These are phyloP conservation scores for Pseudomyrmex flavicornis DNA, from an alignment of 1,140 invertebrate species.

Conservation along the genomic window DNA sequence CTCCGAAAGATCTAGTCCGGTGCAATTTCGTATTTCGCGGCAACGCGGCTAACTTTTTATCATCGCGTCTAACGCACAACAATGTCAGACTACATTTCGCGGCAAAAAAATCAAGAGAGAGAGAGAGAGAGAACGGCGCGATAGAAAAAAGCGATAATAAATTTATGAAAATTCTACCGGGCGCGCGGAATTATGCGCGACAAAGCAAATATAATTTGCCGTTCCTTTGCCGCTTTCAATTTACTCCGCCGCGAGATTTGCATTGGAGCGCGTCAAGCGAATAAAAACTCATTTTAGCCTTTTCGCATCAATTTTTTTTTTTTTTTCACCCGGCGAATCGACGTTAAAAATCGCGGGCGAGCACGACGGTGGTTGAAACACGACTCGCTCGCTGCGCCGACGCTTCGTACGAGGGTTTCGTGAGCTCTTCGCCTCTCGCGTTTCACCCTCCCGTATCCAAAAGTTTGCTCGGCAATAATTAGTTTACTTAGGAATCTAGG, in stretches of 20 bases:
- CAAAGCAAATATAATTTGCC: conserved; percentile 53
- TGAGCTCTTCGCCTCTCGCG: too few relatives aligned
- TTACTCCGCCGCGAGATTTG: conserved; percentile 41
- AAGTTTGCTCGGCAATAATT: conserved; percentile 54
- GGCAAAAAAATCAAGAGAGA: background rate
- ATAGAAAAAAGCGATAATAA: conserved; percentile 48
- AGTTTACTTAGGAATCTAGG: conserved; percentile 53
- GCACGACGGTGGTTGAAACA: background rate
- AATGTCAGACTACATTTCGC: background rate
- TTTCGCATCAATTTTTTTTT: conserved; percentile 41
- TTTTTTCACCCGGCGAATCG: background rate
- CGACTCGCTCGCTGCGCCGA: background rate
- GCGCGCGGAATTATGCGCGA: conserved; percentile 32
- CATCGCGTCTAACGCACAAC: background rate
- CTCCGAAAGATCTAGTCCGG: conserved; percentile 48
- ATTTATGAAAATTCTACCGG: conserved; percentile 48
- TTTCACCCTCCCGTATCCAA: background rate
- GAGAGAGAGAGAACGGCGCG: conserved; percentile 9
- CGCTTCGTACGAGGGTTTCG: background rate
- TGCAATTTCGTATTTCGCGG: background rate
- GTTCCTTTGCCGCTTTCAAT: conserved; percentile 52
- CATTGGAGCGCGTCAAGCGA: conserved; percentile 29
- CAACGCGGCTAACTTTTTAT: too few relatives aligned
- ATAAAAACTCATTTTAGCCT: conserved; percentile 51
- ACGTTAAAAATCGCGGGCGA: conserved; percentile 18